phyloP scores from a whole-genome alignment of 2,797 vertebrate genomes.

The Gastrophryne carolinensis region DNA sequence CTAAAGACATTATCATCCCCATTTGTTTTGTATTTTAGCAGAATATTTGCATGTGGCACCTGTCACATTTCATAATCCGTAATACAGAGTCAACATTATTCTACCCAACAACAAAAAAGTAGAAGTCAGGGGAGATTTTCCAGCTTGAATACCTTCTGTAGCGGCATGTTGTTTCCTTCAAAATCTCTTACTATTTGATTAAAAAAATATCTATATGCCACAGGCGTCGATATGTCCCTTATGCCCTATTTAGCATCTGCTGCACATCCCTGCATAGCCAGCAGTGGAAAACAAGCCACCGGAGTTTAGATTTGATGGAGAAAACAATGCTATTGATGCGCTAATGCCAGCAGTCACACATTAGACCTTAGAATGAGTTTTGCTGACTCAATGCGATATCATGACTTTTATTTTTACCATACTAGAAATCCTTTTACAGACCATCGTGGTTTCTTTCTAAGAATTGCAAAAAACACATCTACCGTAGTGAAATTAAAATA shows the following conservation, averaged over 20 bases:
- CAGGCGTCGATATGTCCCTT: constrained; percentile 61
- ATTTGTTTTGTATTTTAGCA: neutral
- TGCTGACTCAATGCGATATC: constrained; percentile 65
- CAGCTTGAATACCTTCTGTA: constrained; percentile 7
- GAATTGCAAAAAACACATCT: neutral
- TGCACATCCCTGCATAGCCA: constrained; percentile 56
- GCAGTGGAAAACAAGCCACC: constrained; percentile 63
- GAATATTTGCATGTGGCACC: neutral
- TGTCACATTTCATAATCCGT: neutral
- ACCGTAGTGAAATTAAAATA: no score
- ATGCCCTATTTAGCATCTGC: constrained; percentile 68
- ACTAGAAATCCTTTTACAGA: constrained; percentile 58
- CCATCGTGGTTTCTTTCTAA: constrained; percentile 51
- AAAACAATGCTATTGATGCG: constrained; percentile 67
- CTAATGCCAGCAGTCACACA: constrained; percentile 59
- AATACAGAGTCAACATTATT: neutral
- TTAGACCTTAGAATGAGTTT: constrained; percentile 59
- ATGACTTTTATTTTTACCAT: constrained; percentile 58
- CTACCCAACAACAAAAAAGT: neutral
- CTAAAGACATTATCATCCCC: no score
- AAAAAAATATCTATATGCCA: constrained; percentile 68
- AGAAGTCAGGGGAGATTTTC: constrained; percentile 1
- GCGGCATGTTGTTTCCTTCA: constrained; percentile 26
- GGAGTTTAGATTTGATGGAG: constrained; percentile 62
- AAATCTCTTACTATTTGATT: constrained; percentile 65